Conservation (phyloP, 2,797 vertebrate species). For the Karalla daura region DNA sequence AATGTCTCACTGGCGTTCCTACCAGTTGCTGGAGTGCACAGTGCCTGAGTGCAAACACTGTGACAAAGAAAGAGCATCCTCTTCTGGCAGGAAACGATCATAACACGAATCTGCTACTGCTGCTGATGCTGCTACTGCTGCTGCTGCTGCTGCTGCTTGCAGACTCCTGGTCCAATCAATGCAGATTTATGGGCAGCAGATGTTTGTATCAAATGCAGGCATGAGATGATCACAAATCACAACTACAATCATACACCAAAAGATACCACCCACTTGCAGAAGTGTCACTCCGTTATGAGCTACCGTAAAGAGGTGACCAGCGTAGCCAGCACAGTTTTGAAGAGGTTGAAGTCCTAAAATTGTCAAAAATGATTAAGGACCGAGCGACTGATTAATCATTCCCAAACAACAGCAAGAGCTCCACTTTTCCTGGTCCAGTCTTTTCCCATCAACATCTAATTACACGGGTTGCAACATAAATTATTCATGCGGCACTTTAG, state of each 20-base stretch:
- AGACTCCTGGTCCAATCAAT: neutral
- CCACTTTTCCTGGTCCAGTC: slow-evolving; percentile 47
- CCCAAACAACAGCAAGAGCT: slow-evolving; percentile 39
- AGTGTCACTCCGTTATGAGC: slow-evolving; percentile 22
- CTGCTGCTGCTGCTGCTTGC: neutral
- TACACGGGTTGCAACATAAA: slow-evolving; percentile 72
- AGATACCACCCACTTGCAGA: slow-evolving; percentile 6
- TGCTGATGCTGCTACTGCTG: too few relatives aligned
- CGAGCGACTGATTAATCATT: slow-evolving; percentile 54
- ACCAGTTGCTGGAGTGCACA: slow-evolving; percentile 13
- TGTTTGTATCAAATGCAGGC: slow-evolving; percentile 43
- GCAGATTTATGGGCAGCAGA: slow-evolving; percentile 40
- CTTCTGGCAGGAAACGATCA: slow-evolving; percentile 56
- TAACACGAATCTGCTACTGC: slow-evolving; percentile 16
- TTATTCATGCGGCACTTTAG: slow-evolving; percentile 80
- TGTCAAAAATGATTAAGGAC: slow-evolving; percentile 57
- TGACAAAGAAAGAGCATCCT: slow-evolving; percentile 64
- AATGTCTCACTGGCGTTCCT: slow-evolving; percentile 23
- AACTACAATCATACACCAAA: slow-evolving; percentile 34
- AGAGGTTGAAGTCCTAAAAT: slow-evolving; percentile 33
- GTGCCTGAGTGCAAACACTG: neutral
- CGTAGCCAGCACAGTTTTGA: slow-evolving; percentile 14
- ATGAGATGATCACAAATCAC: slow-evolving; percentile 32
- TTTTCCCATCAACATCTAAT: slow-evolving; percentile 67
- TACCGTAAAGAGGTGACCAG: slow-evolving; percentile 13